These are phyloP conservation scores for Scaptomyza flava DNA, from an alignment of 2,888 invertebrate genomes.

Conservation along the genomic window DNA sequence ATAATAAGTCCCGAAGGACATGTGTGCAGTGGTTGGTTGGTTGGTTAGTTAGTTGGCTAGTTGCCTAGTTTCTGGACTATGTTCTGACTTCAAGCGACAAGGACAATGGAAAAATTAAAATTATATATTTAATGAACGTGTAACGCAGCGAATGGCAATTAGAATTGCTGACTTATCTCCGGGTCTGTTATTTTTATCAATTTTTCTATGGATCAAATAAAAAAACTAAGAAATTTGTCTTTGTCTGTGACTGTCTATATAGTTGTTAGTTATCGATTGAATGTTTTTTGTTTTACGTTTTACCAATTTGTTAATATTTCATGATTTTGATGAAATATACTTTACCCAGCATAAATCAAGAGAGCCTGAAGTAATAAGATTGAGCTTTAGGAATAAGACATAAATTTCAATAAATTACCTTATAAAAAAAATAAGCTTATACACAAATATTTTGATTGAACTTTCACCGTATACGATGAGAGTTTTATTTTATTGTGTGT, in stretches of 20 bases:
- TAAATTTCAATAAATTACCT: neutral
- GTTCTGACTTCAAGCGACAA: conserved; percentile 2
- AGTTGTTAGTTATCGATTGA: too few species aligned
- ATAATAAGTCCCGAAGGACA: conserved; percentile 49
- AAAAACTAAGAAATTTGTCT: neutral
- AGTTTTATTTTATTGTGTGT: neutral
- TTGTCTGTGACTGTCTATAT: too few species aligned
- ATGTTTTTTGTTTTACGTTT: too few species aligned
- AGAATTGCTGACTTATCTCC: neutral
- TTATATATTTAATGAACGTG: conserved; percentile 37
- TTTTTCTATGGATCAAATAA: neutral
- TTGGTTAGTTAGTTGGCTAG: conserved; percentile 9
- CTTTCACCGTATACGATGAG: neutral
- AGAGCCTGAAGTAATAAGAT: too few species aligned
- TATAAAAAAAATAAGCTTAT: neutral
- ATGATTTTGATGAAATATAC: too few species aligned
- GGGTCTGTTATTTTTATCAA: neutral
- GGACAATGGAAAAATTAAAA: conserved; percentile 26
- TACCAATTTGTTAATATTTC: too few species aligned
- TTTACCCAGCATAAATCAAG: too few species aligned
- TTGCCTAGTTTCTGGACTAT: conserved; percentile 4
- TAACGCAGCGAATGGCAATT: conserved; percentile 15
- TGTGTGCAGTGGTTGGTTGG: conserved; percentile 32
- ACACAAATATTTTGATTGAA: neutral
- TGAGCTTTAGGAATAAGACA: neutral